Conservation (phyloP, 2,113 vertebrate genomes). For the Campylomormyrus tamandua region DNA sequence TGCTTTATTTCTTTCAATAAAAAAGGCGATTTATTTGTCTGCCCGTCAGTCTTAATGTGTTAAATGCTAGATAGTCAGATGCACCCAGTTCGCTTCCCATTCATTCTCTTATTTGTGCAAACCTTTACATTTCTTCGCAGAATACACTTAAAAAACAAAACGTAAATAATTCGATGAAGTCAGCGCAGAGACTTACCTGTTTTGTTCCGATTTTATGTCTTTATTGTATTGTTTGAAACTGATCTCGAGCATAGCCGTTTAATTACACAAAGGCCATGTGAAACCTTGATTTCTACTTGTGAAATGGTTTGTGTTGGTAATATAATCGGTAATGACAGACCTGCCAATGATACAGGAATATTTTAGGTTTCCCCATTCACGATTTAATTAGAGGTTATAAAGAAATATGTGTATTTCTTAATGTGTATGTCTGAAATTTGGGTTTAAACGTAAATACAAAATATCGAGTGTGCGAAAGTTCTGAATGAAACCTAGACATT, state of each 20-base stretch:
- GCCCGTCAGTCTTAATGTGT: not conserved
- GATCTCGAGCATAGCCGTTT: not conserved
- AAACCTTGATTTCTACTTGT: not conserved
- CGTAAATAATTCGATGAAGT: not conserved
- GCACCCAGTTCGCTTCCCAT: not conserved
- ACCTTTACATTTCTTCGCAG: not conserved
- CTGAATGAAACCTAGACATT: not conserved
- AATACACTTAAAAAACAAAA: not conserved
- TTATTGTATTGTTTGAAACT: not conserved
- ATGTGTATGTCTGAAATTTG: not conserved
- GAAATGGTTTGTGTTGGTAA: not conserved
- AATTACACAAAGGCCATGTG: not conserved
- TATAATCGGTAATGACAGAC: not conserved
- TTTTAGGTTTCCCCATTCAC: not conserved
- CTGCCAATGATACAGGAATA: not conserved
- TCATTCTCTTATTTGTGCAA: not conserved
- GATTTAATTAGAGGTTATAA: not conserved
- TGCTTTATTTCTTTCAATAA: not conserved
- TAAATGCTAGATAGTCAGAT: not conserved
- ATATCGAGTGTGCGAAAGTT: not conserved
- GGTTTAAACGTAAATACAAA: not conserved
- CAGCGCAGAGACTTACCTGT: not conserved
- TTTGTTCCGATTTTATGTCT: not conserved
- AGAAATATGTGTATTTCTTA: not conserved
- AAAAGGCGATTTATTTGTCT: not conserved